Conservation (phyloP, 2,113 vertebrate species). For the Puntigrus tetrazona region DNA sequence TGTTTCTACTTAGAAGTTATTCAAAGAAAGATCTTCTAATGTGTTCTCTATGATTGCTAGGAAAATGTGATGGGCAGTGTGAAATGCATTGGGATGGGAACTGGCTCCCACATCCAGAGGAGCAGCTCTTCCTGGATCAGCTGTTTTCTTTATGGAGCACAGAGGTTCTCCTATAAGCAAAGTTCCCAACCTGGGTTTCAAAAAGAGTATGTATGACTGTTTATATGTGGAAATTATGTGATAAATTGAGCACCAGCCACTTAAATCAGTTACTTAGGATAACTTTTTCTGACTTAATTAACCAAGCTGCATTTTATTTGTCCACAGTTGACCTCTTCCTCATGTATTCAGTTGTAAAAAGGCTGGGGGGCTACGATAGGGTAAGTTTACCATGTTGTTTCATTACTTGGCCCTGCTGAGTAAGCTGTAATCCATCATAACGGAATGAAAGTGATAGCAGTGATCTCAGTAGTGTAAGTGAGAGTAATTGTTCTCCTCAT, state of each 20-base stretch:
- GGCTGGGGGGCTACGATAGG: slow-evolving; percentile 76
- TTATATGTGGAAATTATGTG: neutral
- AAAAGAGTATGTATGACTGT: slow-evolving; percentile 75
- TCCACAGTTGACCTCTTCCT: slow-evolving; percentile 80
- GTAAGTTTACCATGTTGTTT: slow-evolving; percentile 61
- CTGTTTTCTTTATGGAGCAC: slow-evolving; percentile 76
- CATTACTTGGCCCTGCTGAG: neutral
- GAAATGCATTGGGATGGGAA: slow-evolving; percentile 69
- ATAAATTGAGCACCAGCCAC: neutral
- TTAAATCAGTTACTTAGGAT: neutral
- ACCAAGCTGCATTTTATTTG: neutral
- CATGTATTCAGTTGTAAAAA: slow-evolving; percentile 77
- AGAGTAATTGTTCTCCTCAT: neutral
- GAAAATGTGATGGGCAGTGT: slow-evolving; percentile 78
- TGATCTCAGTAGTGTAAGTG: slow-evolving; percentile 2
- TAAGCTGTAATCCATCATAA: neutral
- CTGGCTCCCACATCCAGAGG: slow-evolving; percentile 79
- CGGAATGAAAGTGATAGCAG: neutral
- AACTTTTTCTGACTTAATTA: neutral
- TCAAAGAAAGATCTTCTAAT: neutral
- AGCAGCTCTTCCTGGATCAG: slow-evolving; percentile 80
- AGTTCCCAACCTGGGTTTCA: slow-evolving; percentile 82
- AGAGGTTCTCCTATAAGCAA: slow-evolving; percentile 76
- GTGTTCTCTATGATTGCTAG: slow-evolving; percentile 52
- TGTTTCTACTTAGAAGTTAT: neutral